Conservation (phyloP, 2,113 vertebrate species). For the Siphamia tubifer region DNA sequence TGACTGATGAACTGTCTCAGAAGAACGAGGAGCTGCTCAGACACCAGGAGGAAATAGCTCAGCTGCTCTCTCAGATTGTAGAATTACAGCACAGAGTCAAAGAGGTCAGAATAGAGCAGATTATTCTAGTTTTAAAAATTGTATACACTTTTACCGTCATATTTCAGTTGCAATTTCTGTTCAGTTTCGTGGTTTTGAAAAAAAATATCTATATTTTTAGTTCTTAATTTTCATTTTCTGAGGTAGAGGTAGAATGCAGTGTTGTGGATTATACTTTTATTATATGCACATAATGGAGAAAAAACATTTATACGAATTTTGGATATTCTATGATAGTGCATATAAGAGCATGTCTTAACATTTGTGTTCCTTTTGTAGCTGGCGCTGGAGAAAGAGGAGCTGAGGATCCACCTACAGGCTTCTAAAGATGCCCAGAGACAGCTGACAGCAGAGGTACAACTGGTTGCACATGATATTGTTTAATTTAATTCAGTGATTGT, state of each 20-base stretch:
- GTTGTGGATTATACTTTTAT: no score
- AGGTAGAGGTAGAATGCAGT: neutral
- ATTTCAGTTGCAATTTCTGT: neutral
- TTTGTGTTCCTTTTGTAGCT: conserved; percentile 76
- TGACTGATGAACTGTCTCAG: conserved; percentile 89
- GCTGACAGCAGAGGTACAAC: conserved; percentile 92
- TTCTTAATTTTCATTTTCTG: no score
- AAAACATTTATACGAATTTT: no score
- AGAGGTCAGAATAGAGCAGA: conserved; percentile 74
- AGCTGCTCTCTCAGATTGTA: conserved; percentile 93
- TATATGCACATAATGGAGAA: no score
- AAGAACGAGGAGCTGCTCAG: conserved; percentile 90
- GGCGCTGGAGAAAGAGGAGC: conserved; percentile 96
- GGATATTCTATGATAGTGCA: no score
- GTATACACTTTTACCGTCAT: no score
- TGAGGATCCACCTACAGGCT: conserved; percentile 94
- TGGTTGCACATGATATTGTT: no score
- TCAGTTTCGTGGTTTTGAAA: no score
- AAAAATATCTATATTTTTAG: no score
- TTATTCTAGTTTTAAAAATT: no score
- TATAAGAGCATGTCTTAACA: neutral
- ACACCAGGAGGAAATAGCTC: conserved; percentile 96
- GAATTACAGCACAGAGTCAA: conserved; percentile 93
- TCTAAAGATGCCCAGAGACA: conserved; percentile 96
- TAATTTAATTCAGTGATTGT: no score